Evolutionary conservation across 2,113 vertebrate genomes (phyloP).

Genomic region (Thalassoma bifasciatum): DNA sequence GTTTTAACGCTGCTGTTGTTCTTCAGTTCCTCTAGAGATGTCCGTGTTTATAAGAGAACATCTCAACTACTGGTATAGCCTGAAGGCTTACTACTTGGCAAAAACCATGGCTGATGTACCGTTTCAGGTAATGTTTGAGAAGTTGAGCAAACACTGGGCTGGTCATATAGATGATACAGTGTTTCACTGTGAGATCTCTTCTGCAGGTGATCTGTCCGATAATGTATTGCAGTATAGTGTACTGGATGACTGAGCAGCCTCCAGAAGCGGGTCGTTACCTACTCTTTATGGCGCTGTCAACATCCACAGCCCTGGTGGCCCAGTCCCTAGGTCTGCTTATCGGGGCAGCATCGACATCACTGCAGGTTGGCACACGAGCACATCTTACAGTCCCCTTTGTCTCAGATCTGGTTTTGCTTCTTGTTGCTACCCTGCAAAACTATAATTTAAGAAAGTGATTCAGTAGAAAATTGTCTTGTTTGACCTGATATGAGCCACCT

Average conservation of each 20-base stretch:
- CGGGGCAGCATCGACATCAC: constrained; percentile 94
- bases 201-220: constrained; percentile 92
- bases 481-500: too few relatives aligned
- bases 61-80: constrained; percentile 99
- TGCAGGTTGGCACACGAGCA: constrained; percentile 85
- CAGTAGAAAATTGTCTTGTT: too few relatives aligned
- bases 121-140: constrained; percentile 89
- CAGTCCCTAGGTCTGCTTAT: constrained; percentile 96
- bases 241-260: constrained; percentile 99
- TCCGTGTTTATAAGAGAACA: constrained; percentile 95
- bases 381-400: too few relatives aligned
- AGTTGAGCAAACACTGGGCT: not conserved
- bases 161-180: not conserved
- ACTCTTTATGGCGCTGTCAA: constrained; percentile 94
- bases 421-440: too few relatives aligned
- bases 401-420: too few relatives aligned
- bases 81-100: constrained; percentile 97
- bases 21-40: constrained; percentile 95
- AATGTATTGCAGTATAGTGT: constrained; percentile 97
- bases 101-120: constrained; percentile 98
- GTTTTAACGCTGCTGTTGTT: constrained; percentile 34
- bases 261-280: constrained; percentile 91
- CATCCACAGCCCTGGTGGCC: constrained; percentile 93
- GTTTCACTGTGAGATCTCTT: constrained; percentile 20
- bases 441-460: too few relatives aligned